Base-by-base conservation (phyloP, 2,888 invertebrate genomes). In the Plemyria rubiginata region DNA sequence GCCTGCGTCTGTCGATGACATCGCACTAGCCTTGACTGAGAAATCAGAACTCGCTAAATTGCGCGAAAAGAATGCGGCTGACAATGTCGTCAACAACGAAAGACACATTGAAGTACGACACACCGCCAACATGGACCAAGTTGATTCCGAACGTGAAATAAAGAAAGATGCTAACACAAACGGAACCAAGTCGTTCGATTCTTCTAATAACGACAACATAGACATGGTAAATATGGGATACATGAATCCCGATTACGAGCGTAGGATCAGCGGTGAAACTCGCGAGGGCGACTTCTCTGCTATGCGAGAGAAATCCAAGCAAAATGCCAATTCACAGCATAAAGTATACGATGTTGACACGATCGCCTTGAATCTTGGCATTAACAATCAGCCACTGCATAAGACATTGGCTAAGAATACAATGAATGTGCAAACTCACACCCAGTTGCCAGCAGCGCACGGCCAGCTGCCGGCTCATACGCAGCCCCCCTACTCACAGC, bases 141-240 rank as follows among this genome's bases (percentile, higher is more conserved):
- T 72, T 54, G 83, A 82, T 29, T 56, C 73, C 28, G 60, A 74
- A 29, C 82, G 77, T 53, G 81, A 87, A 63, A 76, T 75, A 66
- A 85, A 84, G 66, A 85, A 85, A 62, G 84, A 84, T 48, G 52
- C 62, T 4, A 76, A 67, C 54, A 67, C 73, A 4, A 84, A 89
- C 41, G 45, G 73, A 40, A 83, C 74, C 54, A 84, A 86, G 69
- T 70, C 83, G 4, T 73, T 83, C 9, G 74, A 75, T 67, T 79
- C 81, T 41, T 73, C 79, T 8, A 88, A 84, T 56, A 85, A 89
- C 65, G 90, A 92, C 66, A 85, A 84, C 67, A 81, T 91, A 43
- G 93, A 93, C 71, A 91, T 93, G 91, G 82, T 93, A 1, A 93
- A 92, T 70, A 91, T 93, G 91, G 92, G 93, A 4, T 93, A 93